Evolutionary conservation across 2,888 invertebrate species (phyloP), one percentile per base, ranked within the genome.

Genomic region (Watsonalla cultraria): DNA sequence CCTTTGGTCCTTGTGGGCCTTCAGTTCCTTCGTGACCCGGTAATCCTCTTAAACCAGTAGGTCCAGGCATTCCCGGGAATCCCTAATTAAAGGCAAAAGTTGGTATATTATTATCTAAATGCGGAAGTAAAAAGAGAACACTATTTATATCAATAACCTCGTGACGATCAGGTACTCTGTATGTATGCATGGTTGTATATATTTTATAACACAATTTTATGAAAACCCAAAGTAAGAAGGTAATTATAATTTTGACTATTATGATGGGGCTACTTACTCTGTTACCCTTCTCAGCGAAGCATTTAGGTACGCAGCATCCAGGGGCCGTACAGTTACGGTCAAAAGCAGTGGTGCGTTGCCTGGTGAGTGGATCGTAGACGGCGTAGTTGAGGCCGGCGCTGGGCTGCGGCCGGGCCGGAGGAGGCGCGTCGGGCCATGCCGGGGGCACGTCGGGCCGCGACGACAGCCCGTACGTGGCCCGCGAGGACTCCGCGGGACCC

Each of bases 201-300:
- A 24, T 24, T 24, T 24, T 24, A 24, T 24, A 24, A 4, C 24
- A 24, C 24, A 24, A 24, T 24, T 2, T 24, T 24, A 24, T 24
- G n/a, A n/a, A n/a, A 24, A 24, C 24, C 24, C 24, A 24, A 24
- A 24, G 24, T 24, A 24, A 24, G n/a, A n/a, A n/a, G n/a, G 24
- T 24, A 2, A 24, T 24, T 24, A 24, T 24, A 24, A 24, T 24
- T 24, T 24, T 2, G 4, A 24, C 1, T 24, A 24, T 24, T 4
- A 2, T 24, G 24, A 24, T 2, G 24, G 24, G 24, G 24, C 24
- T 47, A 81, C 91, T 82, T 88, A 95, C 95, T 72, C 96, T 91
- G 57, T 92, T 93, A 76, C 97, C 97, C 84, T 97, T 97, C 83
- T 97, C 96, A 0, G 97, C 97, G 63, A 96, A 95, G 82, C 97